Evolutionary conservation across 2,797 vertebrate species (phyloP).

Genomic region (Enteromius fasciolatus): DNA sequence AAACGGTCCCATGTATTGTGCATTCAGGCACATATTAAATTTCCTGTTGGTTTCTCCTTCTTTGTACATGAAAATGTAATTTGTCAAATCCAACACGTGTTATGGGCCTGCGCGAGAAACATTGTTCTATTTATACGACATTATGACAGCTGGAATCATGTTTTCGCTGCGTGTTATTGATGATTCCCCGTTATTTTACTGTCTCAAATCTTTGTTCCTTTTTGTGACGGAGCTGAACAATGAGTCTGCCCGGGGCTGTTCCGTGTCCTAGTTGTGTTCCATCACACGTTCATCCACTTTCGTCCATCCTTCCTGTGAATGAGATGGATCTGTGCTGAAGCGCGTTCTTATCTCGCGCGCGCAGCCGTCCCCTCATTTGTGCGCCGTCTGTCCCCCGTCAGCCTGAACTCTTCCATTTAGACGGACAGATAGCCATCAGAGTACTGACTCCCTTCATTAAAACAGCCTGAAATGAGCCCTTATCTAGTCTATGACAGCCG

Average conservation of each 20-base stretch:
- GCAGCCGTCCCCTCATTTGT: slow-evolving; percentile 49
- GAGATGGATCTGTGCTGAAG: slow-evolving; percentile 45
- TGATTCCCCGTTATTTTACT: slow-evolving; percentile 34
- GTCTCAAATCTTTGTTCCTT: background rate
- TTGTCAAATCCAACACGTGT: slow-evolving; percentile 34
- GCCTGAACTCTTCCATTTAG: slow-evolving; percentile 64
- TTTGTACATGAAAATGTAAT: slow-evolving; percentile 19
- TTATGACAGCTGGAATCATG: slow-evolving; percentile 16
- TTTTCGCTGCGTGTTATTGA: slow-evolving; percentile 20
- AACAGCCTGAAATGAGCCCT: slow-evolving; percentile 61
- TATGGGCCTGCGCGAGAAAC: background rate
- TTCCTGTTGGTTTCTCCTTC: background rate
- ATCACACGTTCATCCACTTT: slow-evolving; percentile 13
- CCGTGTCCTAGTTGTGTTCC: slow-evolving; percentile 45
- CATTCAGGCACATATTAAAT: slow-evolving; percentile 28
- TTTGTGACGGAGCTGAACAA: slow-evolving; percentile 22
- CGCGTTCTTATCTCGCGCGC: slow-evolving; percentile 52
- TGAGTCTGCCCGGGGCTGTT: slow-evolving; percentile 20
- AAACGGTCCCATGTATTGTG: background rate
- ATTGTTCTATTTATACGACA: background rate
- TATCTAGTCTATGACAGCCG: slow-evolving; percentile 69
- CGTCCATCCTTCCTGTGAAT: slow-evolving; percentile 29
- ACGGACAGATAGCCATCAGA: slow-evolving; percentile 79
- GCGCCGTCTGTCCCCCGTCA: slow-evolving; percentile 46
- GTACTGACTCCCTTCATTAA: slow-evolving; percentile 79